phyloP scores from a whole-genome alignment of 2,888 invertebrate genomes.

The Aelia acuminata region DNA sequence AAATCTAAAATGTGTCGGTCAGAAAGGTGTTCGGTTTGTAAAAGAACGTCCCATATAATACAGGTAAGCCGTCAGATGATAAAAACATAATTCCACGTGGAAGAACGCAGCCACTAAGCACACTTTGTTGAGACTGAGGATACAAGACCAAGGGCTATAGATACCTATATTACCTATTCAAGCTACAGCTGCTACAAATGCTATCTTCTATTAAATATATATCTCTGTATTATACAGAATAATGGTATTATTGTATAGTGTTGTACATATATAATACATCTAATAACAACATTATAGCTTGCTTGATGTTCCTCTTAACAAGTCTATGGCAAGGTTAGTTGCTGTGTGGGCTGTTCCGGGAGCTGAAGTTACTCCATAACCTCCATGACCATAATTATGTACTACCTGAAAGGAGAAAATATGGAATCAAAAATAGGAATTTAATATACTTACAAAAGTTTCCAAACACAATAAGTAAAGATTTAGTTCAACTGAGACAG shows the following conservation, averaged over 20 bases:
- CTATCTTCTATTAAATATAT: conserved; percentile 40
- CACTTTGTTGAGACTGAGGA: background rate
- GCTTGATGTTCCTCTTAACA: conserved; percentile 35
- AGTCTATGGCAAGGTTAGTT: conserved; percentile 66
- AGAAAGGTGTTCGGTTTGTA: no score
- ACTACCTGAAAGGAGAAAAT: conserved; percentile 75
- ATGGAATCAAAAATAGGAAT: background rate
- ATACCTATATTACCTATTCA: background rate
- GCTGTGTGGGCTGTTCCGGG: conserved; percentile 90
- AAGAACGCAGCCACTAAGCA: conserved; percentile 3
- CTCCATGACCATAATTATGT: conserved; percentile 96
- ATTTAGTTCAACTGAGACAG: no score
- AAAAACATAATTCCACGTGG: background rate
- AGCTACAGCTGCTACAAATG: conserved; percentile 14
- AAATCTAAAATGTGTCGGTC: no score
- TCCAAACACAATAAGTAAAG: no score
- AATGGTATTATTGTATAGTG: background rate
- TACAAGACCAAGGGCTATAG: conserved; percentile 20
- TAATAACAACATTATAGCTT: conserved; percentile 47
- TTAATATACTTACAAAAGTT: background rate
- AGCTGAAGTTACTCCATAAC: conserved; percentile 90
- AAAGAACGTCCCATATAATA: no score
- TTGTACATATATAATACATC: conserved; percentile 42
- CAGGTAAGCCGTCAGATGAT: background rate
- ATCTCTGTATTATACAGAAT: conserved; percentile 21